Base-by-base conservation (phyloP, 1,140 invertebrate genomes). In the Orussus abietinus region DNA sequence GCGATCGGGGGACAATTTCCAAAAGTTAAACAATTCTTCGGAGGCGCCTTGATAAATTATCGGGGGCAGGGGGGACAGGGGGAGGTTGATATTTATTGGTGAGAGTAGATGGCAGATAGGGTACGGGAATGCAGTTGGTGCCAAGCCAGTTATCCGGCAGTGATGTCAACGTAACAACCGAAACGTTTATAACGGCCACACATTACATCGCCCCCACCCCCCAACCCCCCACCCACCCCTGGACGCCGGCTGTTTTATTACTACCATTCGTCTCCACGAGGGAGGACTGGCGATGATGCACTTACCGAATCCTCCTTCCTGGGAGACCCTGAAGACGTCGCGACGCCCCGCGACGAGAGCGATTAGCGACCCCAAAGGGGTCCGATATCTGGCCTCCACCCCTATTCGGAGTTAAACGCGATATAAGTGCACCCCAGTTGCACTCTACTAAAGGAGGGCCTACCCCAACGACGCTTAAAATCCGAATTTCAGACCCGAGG, bases 131-230 rank as follows among this genome's bases (percentile, higher is more conserved):
- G 50, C 44, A 56, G 44, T 59, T 57, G 52, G 57, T 59, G 53
- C 59, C 47, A 59, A 60, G 57, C 55, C 57, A 64, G 59, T 60
- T 55, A 57, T 55, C 55, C 51, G 49, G 42, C 42, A 51, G 48
- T 46, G 49, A 54, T 49, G 55, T 54, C 49, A 54, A 53, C 51
- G 52, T 55, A 57, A 63, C 60, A 55, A 58, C 51, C 47, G 47
- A 58, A 62, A 61, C 58, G 56, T 62, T 64, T 57, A 62, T 62
- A 60, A 62, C 53, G 36, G 53, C 57, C 57, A 47, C 57, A 53
- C 53, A 60, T 62, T 61, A 58, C 51, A 47, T 45, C 42, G 26
- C 15, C 47, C 22, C 45, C 45, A 45, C 42, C 46, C 49, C 42
- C 41, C 47, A 46, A 56, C n/a, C n/a, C n/a, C n/a, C n/a, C n/a